phyloP scores from a whole-genome alignment of 2,797 vertebrate genomes.

The Podarcis siculus region DNA sequence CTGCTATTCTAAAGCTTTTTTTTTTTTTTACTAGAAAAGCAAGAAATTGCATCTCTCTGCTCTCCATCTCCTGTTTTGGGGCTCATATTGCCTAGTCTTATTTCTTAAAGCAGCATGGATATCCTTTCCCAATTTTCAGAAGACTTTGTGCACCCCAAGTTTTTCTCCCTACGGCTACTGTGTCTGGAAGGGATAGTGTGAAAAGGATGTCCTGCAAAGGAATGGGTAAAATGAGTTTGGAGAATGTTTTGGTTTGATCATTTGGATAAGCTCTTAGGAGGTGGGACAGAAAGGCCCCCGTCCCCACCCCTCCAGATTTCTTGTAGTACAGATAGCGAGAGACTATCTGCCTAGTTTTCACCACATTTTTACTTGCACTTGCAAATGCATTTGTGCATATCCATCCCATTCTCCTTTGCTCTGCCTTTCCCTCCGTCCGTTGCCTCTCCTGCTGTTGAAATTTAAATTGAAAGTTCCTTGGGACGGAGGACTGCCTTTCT shows the following conservation, averaged over 20 bases:
- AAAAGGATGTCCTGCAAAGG: background rate
- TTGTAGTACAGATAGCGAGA: background rate
- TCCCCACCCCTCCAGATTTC: background rate
- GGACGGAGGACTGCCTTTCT: background rate
- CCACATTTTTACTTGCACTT: background rate
- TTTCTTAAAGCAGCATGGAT: background rate
- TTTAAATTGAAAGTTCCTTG: background rate
- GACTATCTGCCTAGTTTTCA: background rate
- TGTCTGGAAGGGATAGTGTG: background rate
- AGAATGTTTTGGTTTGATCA: background rate
- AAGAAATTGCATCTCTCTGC: background rate
- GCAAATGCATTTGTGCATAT: background rate
- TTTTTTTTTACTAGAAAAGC: background rate
- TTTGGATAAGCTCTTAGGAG: background rate
- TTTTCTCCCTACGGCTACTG: background rate
- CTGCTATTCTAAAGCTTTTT: background rate
- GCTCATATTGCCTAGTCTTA: background rate
- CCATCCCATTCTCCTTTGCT: background rate
- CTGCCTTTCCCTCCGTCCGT: background rate
- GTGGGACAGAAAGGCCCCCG: background rate
- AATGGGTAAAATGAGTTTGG: background rate
- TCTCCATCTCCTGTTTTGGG: background rate
- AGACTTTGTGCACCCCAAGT: background rate
- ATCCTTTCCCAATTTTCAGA: background rate
- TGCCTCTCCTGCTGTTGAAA: background rate